Percentiles rank a stretch among this genome's conserved stretches.
phyloP scores from a whole-genome alignment of 2,113 vertebrate genomes.

The Acrocephalus arundinaceus region DNA sequence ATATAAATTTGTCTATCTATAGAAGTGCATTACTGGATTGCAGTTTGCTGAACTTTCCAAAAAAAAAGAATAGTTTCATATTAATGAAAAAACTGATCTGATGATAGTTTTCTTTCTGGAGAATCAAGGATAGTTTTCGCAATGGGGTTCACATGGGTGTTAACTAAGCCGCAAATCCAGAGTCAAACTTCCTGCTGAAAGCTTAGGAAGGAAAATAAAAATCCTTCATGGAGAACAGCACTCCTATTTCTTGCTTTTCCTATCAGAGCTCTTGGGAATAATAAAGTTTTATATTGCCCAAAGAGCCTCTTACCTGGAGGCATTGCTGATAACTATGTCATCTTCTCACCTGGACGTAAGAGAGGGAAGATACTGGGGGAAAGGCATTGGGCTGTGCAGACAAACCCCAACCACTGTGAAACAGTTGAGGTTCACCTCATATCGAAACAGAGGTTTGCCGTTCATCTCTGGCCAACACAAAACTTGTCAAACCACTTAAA shows the following conservation, averaged over 20 bases:
- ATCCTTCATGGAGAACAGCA: background rate
- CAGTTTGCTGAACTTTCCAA: background rate
- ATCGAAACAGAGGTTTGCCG: background rate
- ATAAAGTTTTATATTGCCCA: background rate
- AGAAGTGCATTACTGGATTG: background rate
- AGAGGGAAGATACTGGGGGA: background rate
- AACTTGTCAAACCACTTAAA: background rate
- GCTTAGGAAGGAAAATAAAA: background rate
- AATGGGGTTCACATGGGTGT: background rate
- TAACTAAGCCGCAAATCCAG: background rate
- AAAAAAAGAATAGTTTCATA: background rate
- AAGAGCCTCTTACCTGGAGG: background rate
- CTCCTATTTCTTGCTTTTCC: background rate
- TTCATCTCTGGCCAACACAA: background rate
- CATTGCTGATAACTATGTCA: background rate
- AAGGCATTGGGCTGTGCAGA: background rate
- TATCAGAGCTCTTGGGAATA: background rate
- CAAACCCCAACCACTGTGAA: background rate
- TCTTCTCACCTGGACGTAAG: background rate
- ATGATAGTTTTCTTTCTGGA: background rate
- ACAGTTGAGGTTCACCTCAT: background rate
- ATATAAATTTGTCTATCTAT: background rate
- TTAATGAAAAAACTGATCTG: background rate
- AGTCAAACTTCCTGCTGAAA: background rate
- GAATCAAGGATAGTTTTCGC: background rate